phyloP scores from a whole-genome alignment of 2,888 invertebrate genomes.

The Hemicrepidius hirtus region DNA sequence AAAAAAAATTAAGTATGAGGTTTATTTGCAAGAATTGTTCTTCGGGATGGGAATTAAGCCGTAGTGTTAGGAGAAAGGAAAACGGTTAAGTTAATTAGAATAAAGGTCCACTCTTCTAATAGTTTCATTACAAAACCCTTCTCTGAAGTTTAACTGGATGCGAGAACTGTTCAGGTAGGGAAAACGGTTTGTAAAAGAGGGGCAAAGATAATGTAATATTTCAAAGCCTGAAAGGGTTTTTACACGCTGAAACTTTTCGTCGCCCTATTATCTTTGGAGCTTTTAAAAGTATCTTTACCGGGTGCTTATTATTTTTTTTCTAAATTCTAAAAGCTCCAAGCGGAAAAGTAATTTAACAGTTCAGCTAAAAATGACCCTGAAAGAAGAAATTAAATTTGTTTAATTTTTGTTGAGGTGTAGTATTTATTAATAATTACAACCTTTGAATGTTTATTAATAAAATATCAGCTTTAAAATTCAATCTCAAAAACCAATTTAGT shows the following conservation, averaged over 20 bases:
- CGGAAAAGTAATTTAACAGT: no score
- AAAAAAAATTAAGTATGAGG: no score
- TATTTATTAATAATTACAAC: no score
- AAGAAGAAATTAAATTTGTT: no score
- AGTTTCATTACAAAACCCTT: conserved; percentile 1
- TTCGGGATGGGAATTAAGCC: no score
- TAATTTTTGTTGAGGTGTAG: no score
- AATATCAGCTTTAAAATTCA: no score
- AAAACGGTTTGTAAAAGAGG: background rate
- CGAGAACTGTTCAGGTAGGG: background rate
- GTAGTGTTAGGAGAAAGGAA: background rate
- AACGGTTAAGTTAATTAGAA: background rate
- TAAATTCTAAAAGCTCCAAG: background rate
- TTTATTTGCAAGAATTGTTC: no score
- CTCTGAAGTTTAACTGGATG: background rate
- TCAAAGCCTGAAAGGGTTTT: conserved; percentile 8
- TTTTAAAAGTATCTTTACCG: background rate
- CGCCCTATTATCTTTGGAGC: background rate
- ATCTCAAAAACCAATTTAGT: no score
- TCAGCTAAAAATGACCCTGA: no score
- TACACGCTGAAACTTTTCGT: background rate
- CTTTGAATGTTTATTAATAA: no score
- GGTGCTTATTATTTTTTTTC: background rate
- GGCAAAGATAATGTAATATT: conserved; percentile 18
- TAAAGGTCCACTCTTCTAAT: background rate